Evolutionary conservation across 1,140 invertebrate species (phyloP).

Genomic region (Saxidomus purpurata): DNA sequence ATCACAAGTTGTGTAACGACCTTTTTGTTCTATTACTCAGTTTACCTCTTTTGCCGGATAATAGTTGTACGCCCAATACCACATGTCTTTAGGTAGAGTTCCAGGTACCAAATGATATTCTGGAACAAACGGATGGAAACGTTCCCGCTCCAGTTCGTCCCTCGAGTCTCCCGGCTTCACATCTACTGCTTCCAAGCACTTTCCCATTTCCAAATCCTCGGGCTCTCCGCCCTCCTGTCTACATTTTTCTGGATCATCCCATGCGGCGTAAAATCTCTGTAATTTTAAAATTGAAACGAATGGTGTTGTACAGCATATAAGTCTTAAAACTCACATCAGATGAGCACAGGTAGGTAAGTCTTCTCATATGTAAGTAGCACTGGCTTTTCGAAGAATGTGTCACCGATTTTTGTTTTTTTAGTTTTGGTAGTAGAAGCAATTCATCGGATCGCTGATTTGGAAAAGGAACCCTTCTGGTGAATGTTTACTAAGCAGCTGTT

Average conservation of each 20-base stretch:
- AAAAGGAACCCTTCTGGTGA: too few species aligned
- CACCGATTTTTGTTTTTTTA: too few species aligned
- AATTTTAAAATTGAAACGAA: neutral
- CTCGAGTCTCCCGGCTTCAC: slow-evolving; percentile 91
- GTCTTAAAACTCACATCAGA: too few species aligned
- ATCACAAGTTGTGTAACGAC: too few species aligned
- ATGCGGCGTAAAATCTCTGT: slow-evolving; percentile 68
- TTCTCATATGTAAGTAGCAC: too few species aligned
- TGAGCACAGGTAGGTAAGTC: too few species aligned
- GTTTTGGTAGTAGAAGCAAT: too few species aligned
- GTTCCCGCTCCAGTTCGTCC: slow-evolving; percentile 93
- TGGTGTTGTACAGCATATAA: too few species aligned
- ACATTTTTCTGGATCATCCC: slow-evolving; percentile 71
- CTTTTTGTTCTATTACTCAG: too few species aligned
- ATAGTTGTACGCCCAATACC: slow-evolving; percentile 83
- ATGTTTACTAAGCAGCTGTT: too few species aligned
- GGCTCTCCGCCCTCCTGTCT: slow-evolving; percentile 90
- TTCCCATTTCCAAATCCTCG: slow-evolving; percentile 98
- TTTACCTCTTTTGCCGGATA: slow-evolving; percentile 81
- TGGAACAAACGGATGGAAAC: slow-evolving; percentile 97
- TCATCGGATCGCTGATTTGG: too few species aligned
- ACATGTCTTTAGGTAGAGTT: slow-evolving; percentile 82
- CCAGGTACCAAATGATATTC: slow-evolving; percentile 87
- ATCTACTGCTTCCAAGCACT: slow-evolving; percentile 94
- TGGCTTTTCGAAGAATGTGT: too few species aligned